These are phyloP conservation scores for Chamaea fasciata DNA, from an alignment of 2,113 vertebrate species.

Conservation along the genomic window DNA sequence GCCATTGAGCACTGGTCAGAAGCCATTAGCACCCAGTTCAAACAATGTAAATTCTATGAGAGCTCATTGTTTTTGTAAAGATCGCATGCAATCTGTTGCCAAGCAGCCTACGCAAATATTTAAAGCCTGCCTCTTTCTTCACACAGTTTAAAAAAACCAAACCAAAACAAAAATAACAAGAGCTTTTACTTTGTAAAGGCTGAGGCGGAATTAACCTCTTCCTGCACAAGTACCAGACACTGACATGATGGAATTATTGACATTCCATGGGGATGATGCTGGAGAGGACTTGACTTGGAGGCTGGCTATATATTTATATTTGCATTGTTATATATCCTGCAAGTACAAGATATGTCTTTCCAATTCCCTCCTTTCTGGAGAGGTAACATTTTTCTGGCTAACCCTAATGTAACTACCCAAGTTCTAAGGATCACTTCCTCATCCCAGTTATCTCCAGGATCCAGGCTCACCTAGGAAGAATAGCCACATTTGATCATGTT, in stretches of 20 bases:
- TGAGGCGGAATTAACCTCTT: slow-evolving; percentile 22
- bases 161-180: background rate
- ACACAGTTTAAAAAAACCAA: background rate
- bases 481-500: background rate
- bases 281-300: background rate
- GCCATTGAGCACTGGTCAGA: background rate
- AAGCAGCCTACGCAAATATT: slow-evolving; percentile 67
- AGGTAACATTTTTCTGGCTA: background rate
- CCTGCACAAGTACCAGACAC: background rate
- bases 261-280: background rate
- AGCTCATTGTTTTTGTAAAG: slow-evolving; percentile 62
- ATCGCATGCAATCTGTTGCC: slow-evolving; percentile 32
- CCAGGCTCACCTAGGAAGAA: background rate
- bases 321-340: background rate
- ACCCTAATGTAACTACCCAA: background rate
- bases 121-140: slow-evolving; percentile 40
- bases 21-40: background rate
- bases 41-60: slow-evolving; percentile 52
- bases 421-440: background rate
- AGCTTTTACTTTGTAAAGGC: background rate
- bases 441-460: background rate
- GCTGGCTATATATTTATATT: background rate
- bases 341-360: background rate
- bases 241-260: background rate
- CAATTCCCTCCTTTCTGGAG: background rate